phyloP scores from a whole-genome alignment of 2,888 invertebrate species.

The Andrena trimmerana region DNA sequence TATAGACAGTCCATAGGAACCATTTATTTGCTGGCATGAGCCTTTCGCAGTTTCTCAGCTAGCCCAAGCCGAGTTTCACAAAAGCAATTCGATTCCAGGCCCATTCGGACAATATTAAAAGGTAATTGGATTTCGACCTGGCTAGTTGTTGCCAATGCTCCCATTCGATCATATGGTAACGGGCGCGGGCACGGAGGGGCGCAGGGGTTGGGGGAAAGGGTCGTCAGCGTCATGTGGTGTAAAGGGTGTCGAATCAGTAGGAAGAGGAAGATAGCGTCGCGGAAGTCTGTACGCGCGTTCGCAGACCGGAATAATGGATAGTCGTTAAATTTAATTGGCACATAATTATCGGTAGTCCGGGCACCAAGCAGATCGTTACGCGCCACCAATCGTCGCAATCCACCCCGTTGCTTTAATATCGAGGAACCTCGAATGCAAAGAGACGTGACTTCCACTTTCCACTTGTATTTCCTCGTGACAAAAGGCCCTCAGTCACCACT shows the following conservation, averaged over 20 bases:
- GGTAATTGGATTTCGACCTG: slow-evolving; percentile 81
- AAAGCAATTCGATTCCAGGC: slow-evolving; percentile 74
- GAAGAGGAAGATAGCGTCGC: slow-evolving; percentile 39
- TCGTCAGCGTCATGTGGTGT: slow-evolving; percentile 28
- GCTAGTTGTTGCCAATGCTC: slow-evolving; percentile 67
- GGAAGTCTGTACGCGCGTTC: slow-evolving; percentile 61
- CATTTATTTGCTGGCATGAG: slow-evolving; percentile 68
- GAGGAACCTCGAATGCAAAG: slow-evolving; percentile 69
- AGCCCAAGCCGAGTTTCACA: slow-evolving; percentile 54
- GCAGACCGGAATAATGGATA: slow-evolving; percentile 79
- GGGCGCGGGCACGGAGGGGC: not conserved
- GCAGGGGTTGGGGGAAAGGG: slow-evolving; percentile 14
- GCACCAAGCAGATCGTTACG: slow-evolving; percentile 69
- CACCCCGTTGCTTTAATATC: slow-evolving; percentile 76
- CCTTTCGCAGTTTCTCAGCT: slow-evolving; percentile 67
- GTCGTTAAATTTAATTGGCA: slow-evolving; percentile 84
- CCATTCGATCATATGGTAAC: slow-evolving; percentile 44
- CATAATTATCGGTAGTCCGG: slow-evolving; percentile 78
- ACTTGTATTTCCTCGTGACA: slow-evolving; percentile 38
- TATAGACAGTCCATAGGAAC: slow-evolving; percentile 44
- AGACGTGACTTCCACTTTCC: slow-evolving; percentile 49
- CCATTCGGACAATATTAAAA: slow-evolving; percentile 78
- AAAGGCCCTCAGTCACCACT: slow-evolving; percentile 28
- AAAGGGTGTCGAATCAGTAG: slow-evolving; percentile 55
- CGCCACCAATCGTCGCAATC: slow-evolving; percentile 73